These are phyloP conservation scores for Charaxes varanes DNA, from an alignment of 1,140 invertebrate species.

Conservation along the genomic window DNA sequence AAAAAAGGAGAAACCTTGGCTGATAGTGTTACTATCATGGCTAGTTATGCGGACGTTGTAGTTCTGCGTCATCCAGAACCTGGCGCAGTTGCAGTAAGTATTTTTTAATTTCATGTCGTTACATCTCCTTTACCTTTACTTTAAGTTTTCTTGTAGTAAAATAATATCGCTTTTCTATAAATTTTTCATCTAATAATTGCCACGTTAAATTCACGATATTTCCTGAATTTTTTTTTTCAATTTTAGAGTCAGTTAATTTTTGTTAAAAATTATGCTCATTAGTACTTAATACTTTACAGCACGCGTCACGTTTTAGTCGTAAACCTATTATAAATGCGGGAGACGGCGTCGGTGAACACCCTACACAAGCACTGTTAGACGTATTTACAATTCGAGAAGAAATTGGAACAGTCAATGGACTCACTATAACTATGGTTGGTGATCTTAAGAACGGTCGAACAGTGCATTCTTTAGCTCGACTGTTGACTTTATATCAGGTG, in stretches of 20 bases:
- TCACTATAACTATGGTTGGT: constrained; percentile 95
- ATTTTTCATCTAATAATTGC: no score
- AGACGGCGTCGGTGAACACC: constrained; percentile 98
- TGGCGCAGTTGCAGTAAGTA: constrained; percentile 90
- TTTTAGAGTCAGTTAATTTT: no score
- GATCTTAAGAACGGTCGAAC: constrained; percentile 98
- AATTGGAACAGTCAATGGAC: constrained; percentile 97
- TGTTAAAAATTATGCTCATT: no score
- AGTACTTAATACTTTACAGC: constrained; percentile 75
- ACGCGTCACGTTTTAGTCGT: constrained; percentile 85
- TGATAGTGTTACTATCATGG: constrained; percentile 90
- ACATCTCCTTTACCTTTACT: no score
- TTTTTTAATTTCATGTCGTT: no score
- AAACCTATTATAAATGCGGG: constrained; percentile 98
- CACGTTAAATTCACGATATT: no score
- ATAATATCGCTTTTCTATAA: no score
- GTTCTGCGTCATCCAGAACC: constrained; percentile 95
- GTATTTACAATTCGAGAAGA: constrained; percentile 99
- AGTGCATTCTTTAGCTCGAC: constrained; percentile 95
- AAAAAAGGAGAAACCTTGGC: constrained; percentile 98
- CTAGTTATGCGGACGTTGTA: constrained; percentile 92
- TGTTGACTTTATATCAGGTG: constrained; percentile 93
- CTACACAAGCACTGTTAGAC: constrained; percentile 97
- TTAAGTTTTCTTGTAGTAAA: no score
- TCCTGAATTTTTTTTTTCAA: no score